Evolutionary conservation across 2,888 invertebrate genomes (phyloP).

Genomic region (Heteromyza rotundicornis): DNA sequence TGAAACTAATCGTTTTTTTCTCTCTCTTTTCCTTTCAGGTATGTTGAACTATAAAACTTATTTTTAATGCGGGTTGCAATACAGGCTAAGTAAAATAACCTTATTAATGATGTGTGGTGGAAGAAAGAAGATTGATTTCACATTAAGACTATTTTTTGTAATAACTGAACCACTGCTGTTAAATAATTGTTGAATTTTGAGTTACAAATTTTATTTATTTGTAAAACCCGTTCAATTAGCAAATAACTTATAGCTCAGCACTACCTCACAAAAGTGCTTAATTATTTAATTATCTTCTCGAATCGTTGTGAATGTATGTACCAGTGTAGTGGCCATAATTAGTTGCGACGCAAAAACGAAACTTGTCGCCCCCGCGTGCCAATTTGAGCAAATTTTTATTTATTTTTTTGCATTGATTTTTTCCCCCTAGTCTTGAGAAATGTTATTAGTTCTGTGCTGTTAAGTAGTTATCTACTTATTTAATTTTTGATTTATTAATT

Average conservation of each 20-base stretch:
- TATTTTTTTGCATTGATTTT: constrained; percentile 1
- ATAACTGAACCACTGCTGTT: no score
- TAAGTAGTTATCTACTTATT: constrained; percentile 12
- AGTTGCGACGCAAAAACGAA: constrained; percentile 5
- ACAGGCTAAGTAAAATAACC: no score
- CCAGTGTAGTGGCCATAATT: constrained; percentile 4
- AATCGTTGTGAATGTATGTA: no score
- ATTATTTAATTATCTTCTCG: constrained; percentile 1
- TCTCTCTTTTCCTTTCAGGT: constrained; percentile 21
- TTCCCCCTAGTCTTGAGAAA: background rate
- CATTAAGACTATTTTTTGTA: no score
- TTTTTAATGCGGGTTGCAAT: no score
- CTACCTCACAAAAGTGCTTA: background rate
- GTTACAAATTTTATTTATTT: no score
- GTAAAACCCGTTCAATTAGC: no score
- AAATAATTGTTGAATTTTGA: no score
- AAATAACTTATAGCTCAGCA: no score
- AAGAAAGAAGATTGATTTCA: no score
- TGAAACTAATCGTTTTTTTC: constrained; percentile 13
- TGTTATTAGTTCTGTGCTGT: no score
- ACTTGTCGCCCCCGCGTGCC: constrained; percentile 12
- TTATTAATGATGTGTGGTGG: no score
- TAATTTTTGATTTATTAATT: constrained; percentile 17
- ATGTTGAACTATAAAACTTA: constrained; percentile 13
- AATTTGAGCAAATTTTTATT: background rate